These are phyloP conservation scores for Ispidina picta DNA, from an alignment of 2,797 vertebrate genomes.

Conservation along the genomic window DNA sequence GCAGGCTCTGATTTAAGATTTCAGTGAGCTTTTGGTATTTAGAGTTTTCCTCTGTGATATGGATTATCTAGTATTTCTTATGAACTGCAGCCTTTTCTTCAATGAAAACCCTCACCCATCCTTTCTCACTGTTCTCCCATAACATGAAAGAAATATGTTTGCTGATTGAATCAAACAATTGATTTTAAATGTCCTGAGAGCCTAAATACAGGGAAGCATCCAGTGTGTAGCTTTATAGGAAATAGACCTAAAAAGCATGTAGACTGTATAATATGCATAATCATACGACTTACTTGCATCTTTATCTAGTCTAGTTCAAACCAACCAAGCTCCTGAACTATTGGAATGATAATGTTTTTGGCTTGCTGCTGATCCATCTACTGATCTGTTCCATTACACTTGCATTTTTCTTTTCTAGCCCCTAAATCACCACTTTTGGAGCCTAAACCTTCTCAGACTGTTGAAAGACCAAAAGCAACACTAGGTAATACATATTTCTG, in stretches of 20 bases:
- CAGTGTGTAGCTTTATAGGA: background rate
- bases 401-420: conserved; percentile 58
- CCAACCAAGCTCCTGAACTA: background rate
- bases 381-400: background rate
- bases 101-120: background rate
- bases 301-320: background rate
- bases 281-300: background rate
- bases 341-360: background rate
- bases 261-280: background rate
- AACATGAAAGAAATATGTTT: background rate
- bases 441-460: conserved; percentile 74
- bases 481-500: conserved; percentile 75
- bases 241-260: background rate
- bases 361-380: background rate
- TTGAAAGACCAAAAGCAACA: conserved; percentile 75
- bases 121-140: background rate
- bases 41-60: background rate
- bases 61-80: background rate
- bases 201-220: background rate
- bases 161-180: background rate
- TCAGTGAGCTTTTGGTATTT: background rate
- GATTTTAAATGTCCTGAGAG: background rate
- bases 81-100: background rate
- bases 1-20: background rate
- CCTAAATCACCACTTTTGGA: conserved; percentile 65